These are phyloP conservation scores for Cossypha caffra DNA, from an alignment of 2,797 vertebrate species.

Conservation along the genomic window DNA sequence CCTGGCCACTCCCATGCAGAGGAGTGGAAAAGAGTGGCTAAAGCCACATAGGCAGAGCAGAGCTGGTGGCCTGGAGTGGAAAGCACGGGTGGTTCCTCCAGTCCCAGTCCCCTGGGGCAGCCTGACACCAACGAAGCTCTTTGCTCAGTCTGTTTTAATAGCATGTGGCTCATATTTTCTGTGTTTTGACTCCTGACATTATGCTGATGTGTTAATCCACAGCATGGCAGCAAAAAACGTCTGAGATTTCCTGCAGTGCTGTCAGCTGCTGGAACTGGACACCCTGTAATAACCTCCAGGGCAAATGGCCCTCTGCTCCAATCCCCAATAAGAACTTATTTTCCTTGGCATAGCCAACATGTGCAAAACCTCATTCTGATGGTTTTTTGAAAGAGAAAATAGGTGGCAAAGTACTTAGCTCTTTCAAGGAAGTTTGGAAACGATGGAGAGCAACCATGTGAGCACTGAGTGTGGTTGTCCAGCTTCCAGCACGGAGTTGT, in stretches of 20 bases:
- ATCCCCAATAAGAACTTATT: neutral
- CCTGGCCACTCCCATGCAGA: neutral
- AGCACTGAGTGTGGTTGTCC: neutral
- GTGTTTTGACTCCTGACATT: neutral
- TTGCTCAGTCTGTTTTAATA: neutral
- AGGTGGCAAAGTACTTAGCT: neutral
- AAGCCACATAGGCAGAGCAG: neutral
- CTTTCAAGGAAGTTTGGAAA: conserved; percentile 44
- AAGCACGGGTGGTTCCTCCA: neutral
- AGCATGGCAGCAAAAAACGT: neutral
- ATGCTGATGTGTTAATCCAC: neutral
- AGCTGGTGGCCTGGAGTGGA: accelerated
- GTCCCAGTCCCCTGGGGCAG: neutral
- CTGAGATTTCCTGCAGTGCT: neutral
- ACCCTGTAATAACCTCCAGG: neutral
- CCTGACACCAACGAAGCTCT: neutral
- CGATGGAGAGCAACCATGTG: neutral
- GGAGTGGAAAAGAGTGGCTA: accelerated
- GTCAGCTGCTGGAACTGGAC: conserved; percentile 16
- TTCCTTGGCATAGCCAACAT: neutral
- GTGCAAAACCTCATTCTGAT: neutral
- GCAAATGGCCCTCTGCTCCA: neutral
- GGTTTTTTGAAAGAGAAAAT: neutral
- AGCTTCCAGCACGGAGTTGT: neutral
- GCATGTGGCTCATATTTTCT: neutral